Evolutionary conservation across 1,140 invertebrate genomes (phyloP).

Genomic region (Drosophila dunni): DNA sequence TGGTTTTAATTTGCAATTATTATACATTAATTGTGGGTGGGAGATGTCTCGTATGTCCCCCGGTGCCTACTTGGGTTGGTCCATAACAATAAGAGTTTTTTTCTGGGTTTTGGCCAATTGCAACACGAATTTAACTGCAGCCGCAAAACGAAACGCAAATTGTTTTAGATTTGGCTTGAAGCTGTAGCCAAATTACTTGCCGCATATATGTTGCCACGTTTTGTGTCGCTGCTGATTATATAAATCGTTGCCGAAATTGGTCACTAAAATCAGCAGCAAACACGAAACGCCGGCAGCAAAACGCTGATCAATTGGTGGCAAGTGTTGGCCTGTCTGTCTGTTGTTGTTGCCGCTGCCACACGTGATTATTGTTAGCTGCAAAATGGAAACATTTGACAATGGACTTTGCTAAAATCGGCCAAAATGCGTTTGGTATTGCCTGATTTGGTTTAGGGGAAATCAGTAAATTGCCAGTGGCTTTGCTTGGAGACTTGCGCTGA

Average conservation of each 20-base stretch:
- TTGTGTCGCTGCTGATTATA: constrained; percentile 80
- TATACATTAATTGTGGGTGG: constrained; percentile 81
- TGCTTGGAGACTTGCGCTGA: too few species aligned
- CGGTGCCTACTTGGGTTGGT: constrained; percentile 16
- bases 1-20: constrained; percentile 75
- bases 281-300: constrained; percentile 44
- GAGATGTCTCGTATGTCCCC: constrained; percentile 49
- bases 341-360: constrained; percentile 41
- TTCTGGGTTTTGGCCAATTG: constrained; percentile 19
- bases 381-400: constrained; percentile 6
- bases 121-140: constrained; percentile 32
- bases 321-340: too few species aligned
- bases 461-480: too few species aligned
- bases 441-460: too few species aligned
- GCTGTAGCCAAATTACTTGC: constrained; percentile 60
- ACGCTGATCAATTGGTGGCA: constrained; percentile 56
- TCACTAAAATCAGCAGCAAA: constrained; percentile 39
- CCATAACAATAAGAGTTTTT: background rate
- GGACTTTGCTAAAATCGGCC: too few species aligned
- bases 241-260: constrained; percentile 67
- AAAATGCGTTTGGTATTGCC: too few species aligned
- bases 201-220: constrained; percentile 76
- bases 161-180: constrained; percentile 66
- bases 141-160: constrained; percentile 67
- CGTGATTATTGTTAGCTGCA: constrained; percentile 71